Percentiles rank a stretch among this genome's conserved stretches.
Conservation (phyloP, 2,113 vertebrate genomes). For the Malurus alboscapulatus region DNA sequence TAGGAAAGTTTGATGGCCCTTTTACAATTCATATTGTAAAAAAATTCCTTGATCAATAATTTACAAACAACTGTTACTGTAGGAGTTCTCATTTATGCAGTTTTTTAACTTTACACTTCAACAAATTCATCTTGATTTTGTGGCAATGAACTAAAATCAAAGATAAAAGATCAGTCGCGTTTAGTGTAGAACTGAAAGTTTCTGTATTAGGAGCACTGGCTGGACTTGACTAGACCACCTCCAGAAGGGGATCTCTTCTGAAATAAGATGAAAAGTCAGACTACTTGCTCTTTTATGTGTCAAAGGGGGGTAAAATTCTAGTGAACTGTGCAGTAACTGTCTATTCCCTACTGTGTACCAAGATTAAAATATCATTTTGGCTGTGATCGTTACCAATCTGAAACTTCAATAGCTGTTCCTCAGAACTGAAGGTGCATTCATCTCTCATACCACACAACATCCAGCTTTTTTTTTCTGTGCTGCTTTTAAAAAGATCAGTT, state of each 20-base stretch:
- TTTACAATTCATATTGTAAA: constrained; percentile 42
- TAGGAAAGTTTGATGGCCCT: constrained; percentile 21
- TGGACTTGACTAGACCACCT: constrained; percentile 73
- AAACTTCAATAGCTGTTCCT: constrained; percentile 61
- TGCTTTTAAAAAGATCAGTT: constrained; percentile 48
- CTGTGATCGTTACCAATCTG: constrained; percentile 57
- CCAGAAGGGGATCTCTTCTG: constrained; percentile 69
- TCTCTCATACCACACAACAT: constrained; percentile 51
- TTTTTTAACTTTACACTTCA: constrained; percentile 60
- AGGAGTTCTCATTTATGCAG: constrained; percentile 57
- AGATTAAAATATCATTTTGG: constrained; percentile 64
- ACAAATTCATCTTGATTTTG: constrained; percentile 63
- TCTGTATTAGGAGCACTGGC: constrained; percentile 64
- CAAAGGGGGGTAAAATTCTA: constrained; percentile 73
- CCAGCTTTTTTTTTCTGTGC: not conserved
- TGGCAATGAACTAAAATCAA: constrained; percentile 74
- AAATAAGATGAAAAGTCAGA: constrained; percentile 77
- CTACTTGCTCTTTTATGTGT: constrained; percentile 75
- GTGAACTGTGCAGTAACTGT: constrained; percentile 71
- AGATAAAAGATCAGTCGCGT: constrained; percentile 69
- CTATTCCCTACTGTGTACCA: constrained; percentile 67
- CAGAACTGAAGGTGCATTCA: constrained; percentile 62
- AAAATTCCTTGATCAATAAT: constrained; percentile 35
- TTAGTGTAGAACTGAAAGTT: constrained; percentile 72
- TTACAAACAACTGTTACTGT: constrained; percentile 59